Base-by-base conservation (phyloP, 92 coral and sea anemone species). In the Scolanthus callimorphus region DNA sequence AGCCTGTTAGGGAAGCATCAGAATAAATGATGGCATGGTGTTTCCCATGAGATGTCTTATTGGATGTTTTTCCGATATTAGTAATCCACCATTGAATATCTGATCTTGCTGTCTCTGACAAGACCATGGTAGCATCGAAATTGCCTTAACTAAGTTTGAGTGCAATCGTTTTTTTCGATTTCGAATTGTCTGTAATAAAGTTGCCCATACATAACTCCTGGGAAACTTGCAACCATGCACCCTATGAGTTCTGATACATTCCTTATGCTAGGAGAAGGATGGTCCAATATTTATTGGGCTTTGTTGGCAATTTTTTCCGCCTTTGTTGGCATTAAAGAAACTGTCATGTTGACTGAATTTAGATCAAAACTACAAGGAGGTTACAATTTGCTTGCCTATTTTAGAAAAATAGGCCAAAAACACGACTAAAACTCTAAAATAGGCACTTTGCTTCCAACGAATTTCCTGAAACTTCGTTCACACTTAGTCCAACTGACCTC, bases 131-230 rank as follows among this genome's bases (percentile, higher is more conserved):
- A 1, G 57, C 70, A 51, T 72, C 71, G 59, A 29, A 72, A 64
- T 80, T 28, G 13, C 80, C 71, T 24, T 65, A 65, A 38, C 39
- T 52, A 12, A 20, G 13, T 58, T 41, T 65, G n/a, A 79, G 63
- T 24, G 80, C 71, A 4, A 17, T 27, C 26, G 25, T 66, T 72
- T 68, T 34, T 54, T 8, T 25, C n/a, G 25, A 48, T 55, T 58
- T 76, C 64, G 12, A 66, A 57, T 55, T 65, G 65, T 34, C 74
- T 57, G 39, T 75, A 74, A 50, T 48, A 37, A 4, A 65, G 62
- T 28, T 66, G 67, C 13, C 73, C 69, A 68, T 47, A 75, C 29
- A 56, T 64, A 66, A 67, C 83, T 38, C 71, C 83, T 43, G 71
- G 65, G 51, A 76, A 76, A 31, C 54, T 59, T 55, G 76, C 62